phyloP scores from a whole-genome alignment of 2,113 vertebrate species.

The Alces alces region DNA sequence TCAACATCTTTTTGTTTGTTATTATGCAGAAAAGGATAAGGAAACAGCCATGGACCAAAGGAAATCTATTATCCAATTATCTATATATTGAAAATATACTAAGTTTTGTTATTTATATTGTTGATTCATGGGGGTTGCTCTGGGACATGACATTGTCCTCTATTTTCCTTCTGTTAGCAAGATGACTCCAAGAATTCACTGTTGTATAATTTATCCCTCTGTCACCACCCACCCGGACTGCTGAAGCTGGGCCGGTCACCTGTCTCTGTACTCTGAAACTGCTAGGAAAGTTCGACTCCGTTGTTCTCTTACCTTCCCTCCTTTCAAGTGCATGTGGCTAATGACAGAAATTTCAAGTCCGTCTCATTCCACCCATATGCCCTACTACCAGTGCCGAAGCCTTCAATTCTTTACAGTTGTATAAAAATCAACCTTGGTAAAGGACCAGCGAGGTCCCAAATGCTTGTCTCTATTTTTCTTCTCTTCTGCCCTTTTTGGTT shows the following conservation, averaged over 20 bases:
- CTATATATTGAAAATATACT: background rate
- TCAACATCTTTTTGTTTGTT: background rate
- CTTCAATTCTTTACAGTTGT: background rate
- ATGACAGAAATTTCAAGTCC: background rate
- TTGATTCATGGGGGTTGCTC: background rate
- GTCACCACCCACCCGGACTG: background rate
- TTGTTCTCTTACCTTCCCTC: background rate
- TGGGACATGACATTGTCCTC: background rate
- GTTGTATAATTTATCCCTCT: background rate
- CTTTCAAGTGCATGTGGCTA: background rate
- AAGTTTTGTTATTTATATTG: background rate
- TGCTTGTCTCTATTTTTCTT: background rate
- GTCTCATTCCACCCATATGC: background rate
- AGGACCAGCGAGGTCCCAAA: background rate
- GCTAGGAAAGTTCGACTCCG: background rate
- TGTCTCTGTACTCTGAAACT: background rate
- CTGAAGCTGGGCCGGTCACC: background rate
- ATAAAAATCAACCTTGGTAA: background rate
- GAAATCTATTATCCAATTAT: conserved; percentile 29
- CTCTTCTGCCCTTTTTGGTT: background rate
- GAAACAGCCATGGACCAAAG: background rate
- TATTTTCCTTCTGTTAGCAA: background rate
- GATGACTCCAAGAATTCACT: background rate
- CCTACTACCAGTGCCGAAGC: background rate
- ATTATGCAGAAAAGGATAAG: background rate